Conservation (phyloP, 2,113 vertebrate species). For the Elephantulus edwardii region DNA sequence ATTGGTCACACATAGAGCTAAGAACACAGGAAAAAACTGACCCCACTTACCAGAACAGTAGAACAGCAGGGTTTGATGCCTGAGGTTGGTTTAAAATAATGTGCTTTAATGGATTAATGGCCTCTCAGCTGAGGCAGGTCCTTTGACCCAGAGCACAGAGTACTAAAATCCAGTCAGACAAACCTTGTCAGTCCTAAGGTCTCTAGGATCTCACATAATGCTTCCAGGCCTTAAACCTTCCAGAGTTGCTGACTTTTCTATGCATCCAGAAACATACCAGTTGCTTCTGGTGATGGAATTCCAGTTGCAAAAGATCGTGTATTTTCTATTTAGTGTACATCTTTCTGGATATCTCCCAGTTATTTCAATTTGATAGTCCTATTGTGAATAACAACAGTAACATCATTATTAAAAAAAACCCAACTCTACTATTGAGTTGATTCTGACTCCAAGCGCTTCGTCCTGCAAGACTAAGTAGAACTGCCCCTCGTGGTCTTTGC, state of each 20-base stretch:
- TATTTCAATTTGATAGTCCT: background rate
- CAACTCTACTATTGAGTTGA: too few relatives aligned
- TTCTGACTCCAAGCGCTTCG: too few relatives aligned
- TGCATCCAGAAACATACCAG: background rate
- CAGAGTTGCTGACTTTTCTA: background rate
- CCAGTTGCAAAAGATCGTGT: conserved; percentile 20
- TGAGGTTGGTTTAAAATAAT: conserved; percentile 26
- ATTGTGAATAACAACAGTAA: too few relatives aligned
- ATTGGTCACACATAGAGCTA: background rate
- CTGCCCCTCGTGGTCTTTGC: too few relatives aligned
- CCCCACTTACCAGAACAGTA: background rate
- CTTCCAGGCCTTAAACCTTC: background rate
- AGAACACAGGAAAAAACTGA: background rate
- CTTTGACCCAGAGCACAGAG: background rate
- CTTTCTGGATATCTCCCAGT: background rate
- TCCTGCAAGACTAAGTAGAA: too few relatives aligned
- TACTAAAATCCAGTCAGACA: background rate
- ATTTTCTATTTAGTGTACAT: background rate
- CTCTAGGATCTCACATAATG: conserved; percentile 13
- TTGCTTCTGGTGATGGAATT: background rate
- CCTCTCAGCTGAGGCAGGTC: background rate
- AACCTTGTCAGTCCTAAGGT: background rate
- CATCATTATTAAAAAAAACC: too few relatives aligned
- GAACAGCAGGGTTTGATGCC: background rate
- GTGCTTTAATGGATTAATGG: conserved; percentile 15